These are phyloP conservation scores for Percina caprodes DNA, from an alignment of 2,113 vertebrate species.

Conservation along the genomic window DNA sequence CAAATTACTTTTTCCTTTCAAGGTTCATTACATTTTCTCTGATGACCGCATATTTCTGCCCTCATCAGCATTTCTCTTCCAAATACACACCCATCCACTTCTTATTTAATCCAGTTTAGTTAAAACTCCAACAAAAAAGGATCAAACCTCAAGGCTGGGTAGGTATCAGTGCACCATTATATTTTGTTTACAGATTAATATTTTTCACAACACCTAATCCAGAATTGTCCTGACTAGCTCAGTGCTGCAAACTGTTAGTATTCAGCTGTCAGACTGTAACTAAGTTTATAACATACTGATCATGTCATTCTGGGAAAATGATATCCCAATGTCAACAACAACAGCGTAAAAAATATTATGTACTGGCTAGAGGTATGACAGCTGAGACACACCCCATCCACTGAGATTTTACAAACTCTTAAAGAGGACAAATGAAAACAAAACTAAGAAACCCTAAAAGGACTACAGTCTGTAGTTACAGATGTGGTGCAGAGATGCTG, in stretches of 20 bases:
- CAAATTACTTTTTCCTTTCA: slow-evolving; percentile 30
- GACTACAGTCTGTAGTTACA: slow-evolving; percentile 17
- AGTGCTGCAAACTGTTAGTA: background rate
- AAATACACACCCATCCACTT: background rate
- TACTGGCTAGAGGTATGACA: slow-evolving; percentile 2
- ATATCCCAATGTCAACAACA: slow-evolving; percentile 2
- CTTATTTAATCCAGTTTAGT: background rate
- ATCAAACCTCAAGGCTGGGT: background rate
- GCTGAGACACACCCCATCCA: slow-evolving; percentile 2
- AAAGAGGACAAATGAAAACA: background rate
- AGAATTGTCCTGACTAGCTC: background rate
- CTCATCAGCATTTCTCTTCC: background rate
- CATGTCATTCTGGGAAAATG: slow-evolving; percentile 1
- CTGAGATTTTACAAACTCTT: background rate
- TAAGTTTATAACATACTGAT: background rate
- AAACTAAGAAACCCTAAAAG: background rate
- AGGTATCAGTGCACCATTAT: background rate
- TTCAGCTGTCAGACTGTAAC: background rate
- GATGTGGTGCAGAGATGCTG: slow-evolving; percentile 19
- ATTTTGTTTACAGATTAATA: background rate
- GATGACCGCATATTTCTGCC: background rate
- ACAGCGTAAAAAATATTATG: background rate
- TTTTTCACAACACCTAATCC: background rate
- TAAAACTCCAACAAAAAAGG: background rate
- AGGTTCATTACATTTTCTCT: slow-evolving; percentile 24